These are phyloP conservation scores for Cochlearius cochlearius DNA, from an alignment of 2,113 vertebrate species.

Conservation along the genomic window DNA sequence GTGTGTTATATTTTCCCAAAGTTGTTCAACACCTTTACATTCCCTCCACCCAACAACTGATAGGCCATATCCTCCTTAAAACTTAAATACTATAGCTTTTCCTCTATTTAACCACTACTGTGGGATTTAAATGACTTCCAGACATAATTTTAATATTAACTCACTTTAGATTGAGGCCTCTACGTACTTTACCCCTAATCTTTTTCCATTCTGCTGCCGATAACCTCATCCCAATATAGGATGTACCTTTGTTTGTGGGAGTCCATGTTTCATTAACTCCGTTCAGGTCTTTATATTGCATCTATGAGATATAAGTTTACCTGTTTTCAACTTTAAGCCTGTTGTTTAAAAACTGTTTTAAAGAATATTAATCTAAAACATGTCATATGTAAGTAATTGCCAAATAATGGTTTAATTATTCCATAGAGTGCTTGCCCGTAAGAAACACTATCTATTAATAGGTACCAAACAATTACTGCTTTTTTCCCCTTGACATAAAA, in stretches of 20 bases:
- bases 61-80: background rate
- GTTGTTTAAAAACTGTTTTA: background rate
- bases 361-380: background rate
- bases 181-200: conserved; percentile 2
- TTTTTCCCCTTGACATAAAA: background rate
- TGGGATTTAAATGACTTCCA: conserved; percentile 55
- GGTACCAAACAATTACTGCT: background rate
- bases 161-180: conserved; percentile 10
- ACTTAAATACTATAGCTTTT: background rate
- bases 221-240: background rate
- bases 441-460: background rate
- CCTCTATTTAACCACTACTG: conserved; percentile 41
- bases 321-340: background rate
- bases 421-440: background rate
- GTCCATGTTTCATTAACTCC: conserved; percentile 33
- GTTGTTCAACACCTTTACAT: conserved; percentile 19
- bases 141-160: conserved; percentile 46
- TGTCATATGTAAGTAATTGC: background rate
- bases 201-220: conserved; percentile 56
- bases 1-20: background rate
- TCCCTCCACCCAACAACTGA: background rate
- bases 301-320: background rate
- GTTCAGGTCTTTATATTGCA: background rate
- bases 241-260: background rate
- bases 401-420: background rate